These are phyloP conservation scores for Phyto melanocephala DNA, from an alignment of 2,888 invertebrate genomes.

Conservation along the genomic window DNA sequence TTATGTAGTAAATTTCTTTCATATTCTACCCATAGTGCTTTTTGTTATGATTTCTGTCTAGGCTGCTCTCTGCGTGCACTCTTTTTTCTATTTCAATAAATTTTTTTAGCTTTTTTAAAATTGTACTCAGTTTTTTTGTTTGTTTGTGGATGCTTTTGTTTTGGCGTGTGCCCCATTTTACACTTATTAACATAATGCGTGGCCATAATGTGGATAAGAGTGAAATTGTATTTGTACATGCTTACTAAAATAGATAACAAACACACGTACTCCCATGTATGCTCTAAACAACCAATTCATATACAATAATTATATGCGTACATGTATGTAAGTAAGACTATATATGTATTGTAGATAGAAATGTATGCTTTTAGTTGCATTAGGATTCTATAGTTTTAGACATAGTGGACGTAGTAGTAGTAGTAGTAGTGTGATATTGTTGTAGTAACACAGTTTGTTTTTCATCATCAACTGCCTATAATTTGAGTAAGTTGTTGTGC, in stretches of 20 bases:
- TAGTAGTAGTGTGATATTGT: background rate
- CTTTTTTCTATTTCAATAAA: slow-evolving; percentile 15
- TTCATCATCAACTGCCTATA: slow-evolving; percentile 5
- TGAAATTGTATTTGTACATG: slow-evolving; percentile 22
- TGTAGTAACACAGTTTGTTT: slow-evolving; percentile 31
- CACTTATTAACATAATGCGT: slow-evolving; percentile 67
- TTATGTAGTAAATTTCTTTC: too few relatives aligned
- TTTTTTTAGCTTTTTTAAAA: slow-evolving; percentile 4
- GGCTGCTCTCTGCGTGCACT: slow-evolving; percentile 29
- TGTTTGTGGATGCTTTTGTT: slow-evolving; percentile 47
- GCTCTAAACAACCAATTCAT: background rate
- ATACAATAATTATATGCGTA: background rate
- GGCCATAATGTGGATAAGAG: slow-evolving; percentile 58
- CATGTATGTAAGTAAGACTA: background rate
- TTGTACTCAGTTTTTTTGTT: background rate
- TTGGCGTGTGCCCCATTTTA: slow-evolving; percentile 62
- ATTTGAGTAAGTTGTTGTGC: slow-evolving; percentile 20
- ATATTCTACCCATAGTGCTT: slow-evolving; percentile 5
- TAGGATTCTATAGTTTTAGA: background rate
- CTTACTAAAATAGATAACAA: background rate
- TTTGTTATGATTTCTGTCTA: slow-evolving; percentile 19
- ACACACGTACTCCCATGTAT: background rate
- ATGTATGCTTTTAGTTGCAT: slow-evolving; percentile 7
- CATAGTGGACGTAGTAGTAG: background rate
- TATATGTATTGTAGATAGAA: background rate